Evolutionary conservation across 2,888 invertebrate species (phyloP).

Genomic region (Lamellibrachia satsuma): DNA sequence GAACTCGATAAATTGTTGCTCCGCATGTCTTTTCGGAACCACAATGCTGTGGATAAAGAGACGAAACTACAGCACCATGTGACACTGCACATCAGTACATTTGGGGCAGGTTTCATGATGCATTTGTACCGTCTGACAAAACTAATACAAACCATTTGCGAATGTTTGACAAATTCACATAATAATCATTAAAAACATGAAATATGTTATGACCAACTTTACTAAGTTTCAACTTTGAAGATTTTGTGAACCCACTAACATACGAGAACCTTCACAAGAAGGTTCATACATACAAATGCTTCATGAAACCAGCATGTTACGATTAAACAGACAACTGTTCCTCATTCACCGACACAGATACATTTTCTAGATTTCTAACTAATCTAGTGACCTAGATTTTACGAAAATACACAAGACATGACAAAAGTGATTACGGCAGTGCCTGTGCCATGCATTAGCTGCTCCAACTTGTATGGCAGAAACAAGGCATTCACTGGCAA

Average conservation of each 20-base stretch:
- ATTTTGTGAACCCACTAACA: neutral
- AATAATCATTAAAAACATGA: neutral
- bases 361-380: neutral
- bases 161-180: neutral
- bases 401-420: neutral
- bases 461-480: neutral
- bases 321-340: neutral
- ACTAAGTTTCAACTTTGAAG: neutral
- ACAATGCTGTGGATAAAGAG: neutral
- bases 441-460: neutral
- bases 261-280: neutral
- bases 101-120: neutral
- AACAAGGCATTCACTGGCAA: neutral
- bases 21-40: neutral
- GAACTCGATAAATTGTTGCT: neutral
- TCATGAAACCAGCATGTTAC: neutral
- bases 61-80: neutral
- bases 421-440: too few relatives aligned
- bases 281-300: neutral
- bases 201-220: neutral
- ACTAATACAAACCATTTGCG: neutral
- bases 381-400: neutral
- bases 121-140: neutral
- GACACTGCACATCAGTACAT: neutral
- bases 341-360: too few relatives aligned